Base-by-base conservation (phyloP, 1,140 invertebrate genomes). In the Leptopilina boulardi region DNA sequence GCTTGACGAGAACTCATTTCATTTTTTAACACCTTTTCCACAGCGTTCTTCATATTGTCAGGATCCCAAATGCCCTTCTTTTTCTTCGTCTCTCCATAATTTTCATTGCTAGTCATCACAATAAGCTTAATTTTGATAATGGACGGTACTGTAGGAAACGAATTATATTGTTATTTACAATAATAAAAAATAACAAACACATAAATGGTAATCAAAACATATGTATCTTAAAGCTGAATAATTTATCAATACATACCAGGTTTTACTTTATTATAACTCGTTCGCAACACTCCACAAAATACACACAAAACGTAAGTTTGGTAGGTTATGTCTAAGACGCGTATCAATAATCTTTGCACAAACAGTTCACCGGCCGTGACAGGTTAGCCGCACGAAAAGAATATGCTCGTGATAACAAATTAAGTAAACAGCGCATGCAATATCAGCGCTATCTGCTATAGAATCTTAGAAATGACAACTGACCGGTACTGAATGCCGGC, bases 241-340 rank as follows among this genome's bases (percentile, higher is more conserved):
- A 56, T 21, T 56, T 56, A 21, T 1, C 51, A 56, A 56, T 56
- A 56, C 18, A 56, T 56, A 21, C 51, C 51, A 56, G 51, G 51
- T 56, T 56, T 56, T 18, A 56, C 19, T 6, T 56, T 56, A 56
- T 56, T 56, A 19, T 18, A 56, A 21, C n/a, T 51, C 47, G 18
- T 51, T n/a, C 3, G 15, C 47, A 51, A 51, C n/a, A 51, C 1
- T n/a, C 18, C 47, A n/a, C n/a, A n/a, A n/a, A n/a, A n/a, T n/a
- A n/a, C n/a, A n/a, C n/a, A n/a, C n/a, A n/a, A n/a, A n/a, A n/a
- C n/a, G n/a, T n/a, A n/a, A n/a, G n/a, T n/a, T n/a, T n/a, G n/a
- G 44, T 47, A 47, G 13, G 10, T n/a, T 8, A 8, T 13, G 44
- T 13, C 44, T 13, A 47, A 4, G 44, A 47, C 15, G 44, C 44